Evolutionary conservation across 2,113 vertebrate genomes (phyloP).

Genomic region (Furnarius figulus): DNA sequence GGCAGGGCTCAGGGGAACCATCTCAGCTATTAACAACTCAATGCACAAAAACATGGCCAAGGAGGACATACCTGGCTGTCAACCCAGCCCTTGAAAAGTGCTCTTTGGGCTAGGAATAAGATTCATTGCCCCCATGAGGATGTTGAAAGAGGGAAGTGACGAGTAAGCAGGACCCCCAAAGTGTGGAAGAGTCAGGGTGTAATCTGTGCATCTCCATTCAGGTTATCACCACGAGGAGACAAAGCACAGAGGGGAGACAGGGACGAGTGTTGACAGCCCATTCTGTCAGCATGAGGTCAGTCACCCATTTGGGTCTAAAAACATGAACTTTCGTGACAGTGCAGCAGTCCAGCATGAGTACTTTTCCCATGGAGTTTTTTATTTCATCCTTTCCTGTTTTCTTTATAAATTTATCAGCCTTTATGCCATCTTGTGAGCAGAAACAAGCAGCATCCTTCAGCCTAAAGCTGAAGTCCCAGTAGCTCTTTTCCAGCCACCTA

Average conservation of each 20-base stretch:
- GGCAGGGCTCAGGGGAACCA: neutral
- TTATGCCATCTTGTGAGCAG: neutral
- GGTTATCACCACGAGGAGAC: slow-evolving; percentile 45
- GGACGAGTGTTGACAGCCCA: slow-evolving; percentile 64
- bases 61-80: neutral
- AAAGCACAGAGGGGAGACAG: slow-evolving; percentile 49
- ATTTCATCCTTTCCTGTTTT: neutral
- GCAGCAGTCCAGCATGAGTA: neutral
- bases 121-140: slow-evolving; percentile 64
- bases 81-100: slow-evolving; percentile 22
- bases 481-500: neutral
- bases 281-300: slow-evolving; percentile 75
- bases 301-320: slow-evolving; percentile 34
- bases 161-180: slow-evolving; percentile 55
- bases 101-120: slow-evolving; percentile 14
- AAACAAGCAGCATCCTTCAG: neutral
- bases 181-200: neutral
- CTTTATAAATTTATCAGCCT: neutral
- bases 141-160: slow-evolving; percentile 73
- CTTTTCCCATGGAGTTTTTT: neutral
- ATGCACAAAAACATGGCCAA: neutral
- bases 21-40: neutral
- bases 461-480: neutral
- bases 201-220: slow-evolving; percentile 76
- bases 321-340: neutral